Base-by-base conservation (phyloP, 2,113 vertebrate genomes). In the Burhinus bistriatus region DNA sequence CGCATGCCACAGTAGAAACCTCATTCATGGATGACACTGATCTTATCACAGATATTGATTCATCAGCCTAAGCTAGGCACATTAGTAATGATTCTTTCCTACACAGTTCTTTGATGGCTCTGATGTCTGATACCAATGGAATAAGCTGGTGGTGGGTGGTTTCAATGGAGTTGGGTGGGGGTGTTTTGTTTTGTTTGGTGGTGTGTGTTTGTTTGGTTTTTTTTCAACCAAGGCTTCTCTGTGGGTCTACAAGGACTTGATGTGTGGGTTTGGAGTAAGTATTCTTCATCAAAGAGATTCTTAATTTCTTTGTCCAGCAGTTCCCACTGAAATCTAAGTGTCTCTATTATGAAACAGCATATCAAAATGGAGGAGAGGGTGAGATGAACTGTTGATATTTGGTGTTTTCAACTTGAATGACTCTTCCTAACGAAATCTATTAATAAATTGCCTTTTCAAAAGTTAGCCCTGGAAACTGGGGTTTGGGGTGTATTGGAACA, bases 11-110 rank as follows among this genome's bases (percentile, higher is more conserved):
- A 69, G 84, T 29, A 72, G 83, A 75, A 94, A 87, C 66, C 81
- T 96, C 93, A 90, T 96, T 96, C 87, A 68, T 93, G 81, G 65
- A 14, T 89, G 90, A 64, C 73, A 77, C 51, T 72, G 91, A 93
- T 97, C 70, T 91, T 82, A 83, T 82, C 84, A 52, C 49, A 84
- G 57, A 30, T 85, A 96, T 40, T 89, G 87, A 95, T 95, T 95
- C 81, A 94, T 91, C 92, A 93, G 36, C 36, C 78, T 40, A 44
- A 91, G 87, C 61, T 69, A 42, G 36, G 40, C 79, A 82, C 69
- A 49, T 87, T 72, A 76, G 27, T 3, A 12, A 83, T 83, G 44
- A 87, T 57, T 64, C 92, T 94, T 90, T 91, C 66, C 78, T 85
- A 21, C 62, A 58, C 70, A 51, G 36, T 68, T 75, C 77, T 93